phyloP scores from a whole-genome alignment of 2,797 vertebrate species.

The Tapirus indicus region DNA sequence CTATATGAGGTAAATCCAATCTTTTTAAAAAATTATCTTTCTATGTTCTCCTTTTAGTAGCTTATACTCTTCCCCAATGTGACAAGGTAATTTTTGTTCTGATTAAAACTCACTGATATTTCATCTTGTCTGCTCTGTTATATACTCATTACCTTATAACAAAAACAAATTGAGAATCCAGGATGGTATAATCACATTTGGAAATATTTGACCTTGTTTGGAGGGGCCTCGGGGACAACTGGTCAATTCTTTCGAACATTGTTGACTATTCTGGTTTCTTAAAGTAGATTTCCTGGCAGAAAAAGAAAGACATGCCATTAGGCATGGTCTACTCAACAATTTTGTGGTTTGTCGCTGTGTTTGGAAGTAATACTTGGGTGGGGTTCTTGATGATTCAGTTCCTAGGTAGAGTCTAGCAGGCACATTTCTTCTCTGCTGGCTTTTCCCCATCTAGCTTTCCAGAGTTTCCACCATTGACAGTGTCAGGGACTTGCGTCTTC shows the following conservation, averaged over 20 bases:
- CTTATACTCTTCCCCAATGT: background rate
- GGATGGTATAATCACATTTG: background rate
- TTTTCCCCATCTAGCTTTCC: constrained; percentile 89
- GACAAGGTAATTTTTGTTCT: background rate
- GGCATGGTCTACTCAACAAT: constrained; percentile 13
- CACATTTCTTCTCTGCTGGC: constrained; percentile 92
- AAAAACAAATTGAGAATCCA: background rate
- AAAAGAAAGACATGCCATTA: constrained; percentile 55
- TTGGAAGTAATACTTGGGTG: background rate
- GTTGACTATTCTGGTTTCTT: constrained; percentile 44
- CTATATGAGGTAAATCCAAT: constrained; percentile 47
- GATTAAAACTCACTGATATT: constrained; percentile 36
- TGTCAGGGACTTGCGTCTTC: constrained; percentile 90
- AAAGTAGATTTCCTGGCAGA: constrained; percentile 65
- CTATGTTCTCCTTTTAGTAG: background rate
- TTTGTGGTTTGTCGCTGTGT: constrained; percentile 48
- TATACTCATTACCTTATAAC: constrained; percentile 2
- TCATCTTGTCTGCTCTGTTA: background rate
- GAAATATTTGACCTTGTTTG: constrained; percentile 62
- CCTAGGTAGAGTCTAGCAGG: constrained; percentile 90
- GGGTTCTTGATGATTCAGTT: constrained; percentile 41
- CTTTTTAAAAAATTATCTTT: constrained; percentile 41
- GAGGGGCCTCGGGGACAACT: background rate
- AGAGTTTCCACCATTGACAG: constrained; percentile 91
- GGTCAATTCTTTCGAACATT: constrained; percentile 53